Conservation (phyloP, 2,797 vertebrate genomes). For the Sebastes steindachneri region DNA sequence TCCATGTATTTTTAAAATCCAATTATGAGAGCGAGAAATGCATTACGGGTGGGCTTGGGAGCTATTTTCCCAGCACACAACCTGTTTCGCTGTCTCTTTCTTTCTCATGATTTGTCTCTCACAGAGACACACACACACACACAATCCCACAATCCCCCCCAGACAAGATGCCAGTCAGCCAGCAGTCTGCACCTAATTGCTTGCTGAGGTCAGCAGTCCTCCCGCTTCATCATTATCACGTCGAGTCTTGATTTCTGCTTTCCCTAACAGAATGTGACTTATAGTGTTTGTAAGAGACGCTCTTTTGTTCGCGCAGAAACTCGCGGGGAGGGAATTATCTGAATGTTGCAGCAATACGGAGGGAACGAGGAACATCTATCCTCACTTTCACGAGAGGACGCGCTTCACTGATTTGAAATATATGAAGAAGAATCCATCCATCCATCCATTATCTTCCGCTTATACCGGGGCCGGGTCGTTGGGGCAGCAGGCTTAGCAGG, state of each 20-base stretch:
- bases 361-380: constrained; percentile 11
- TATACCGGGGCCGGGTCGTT: too few species aligned
- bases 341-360: constrained; percentile 28
- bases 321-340: constrained; percentile 1
- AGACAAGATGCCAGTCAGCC: constrained; percentile 52
- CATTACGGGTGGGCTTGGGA: constrained; percentile 40
- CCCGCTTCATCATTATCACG: constrained; percentile 13
- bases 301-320: constrained; percentile 31
- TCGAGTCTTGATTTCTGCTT: constrained; percentile 57
- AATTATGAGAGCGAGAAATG: constrained; percentile 66
- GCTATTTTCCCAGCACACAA: constrained; percentile 49
- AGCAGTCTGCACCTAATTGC: constrained; percentile 66
- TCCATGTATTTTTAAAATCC: constrained; percentile 77
- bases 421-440: not conserved
- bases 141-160: constrained; percentile 18
- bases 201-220: constrained; percentile 69
- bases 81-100: constrained; percentile 31
- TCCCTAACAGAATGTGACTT: constrained; percentile 59
- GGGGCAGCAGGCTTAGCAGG: too few species aligned
- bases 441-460: too few species aligned
- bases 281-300: constrained; percentile 33
- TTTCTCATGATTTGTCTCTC: constrained; percentile 6
- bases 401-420: constrained; percentile 6
- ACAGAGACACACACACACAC: too few species aligned
- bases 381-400: not conserved